Conservation (phyloP, 2,113 vertebrate genomes). For the Sarotherodon lohbergeri region DNA sequence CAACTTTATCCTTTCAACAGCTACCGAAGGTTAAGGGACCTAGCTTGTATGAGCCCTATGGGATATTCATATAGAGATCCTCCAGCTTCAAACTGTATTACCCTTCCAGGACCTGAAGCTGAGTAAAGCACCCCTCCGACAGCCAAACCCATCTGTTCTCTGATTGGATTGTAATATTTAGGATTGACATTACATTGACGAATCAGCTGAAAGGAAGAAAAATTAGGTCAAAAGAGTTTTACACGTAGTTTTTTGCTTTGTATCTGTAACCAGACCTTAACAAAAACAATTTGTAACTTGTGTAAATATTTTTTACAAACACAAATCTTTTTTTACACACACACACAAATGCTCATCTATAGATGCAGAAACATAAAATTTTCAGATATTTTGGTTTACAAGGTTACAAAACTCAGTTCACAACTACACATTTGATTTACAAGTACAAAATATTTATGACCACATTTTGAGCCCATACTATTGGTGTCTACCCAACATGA, state of each 20-base stretch:
- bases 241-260: background rate
- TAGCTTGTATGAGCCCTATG: background rate
- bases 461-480: background rate
- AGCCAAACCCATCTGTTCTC: background rate
- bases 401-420: too few relatives aligned
- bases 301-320: background rate
- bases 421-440: too few relatives aligned
- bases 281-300: background rate
- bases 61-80: background rate
- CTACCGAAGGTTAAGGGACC: background rate
- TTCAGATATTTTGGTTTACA: background rate
- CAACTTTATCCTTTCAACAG: background rate
- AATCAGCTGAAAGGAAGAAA: background rate
- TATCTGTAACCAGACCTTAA: background rate
- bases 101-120: background rate
- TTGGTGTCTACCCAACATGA: background rate
- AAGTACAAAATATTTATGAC: too few relatives aligned
- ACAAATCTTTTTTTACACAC: background rate
- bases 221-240: background rate
- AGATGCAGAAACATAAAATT: background rate
- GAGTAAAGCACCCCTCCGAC: background rate
- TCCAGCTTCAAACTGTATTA: background rate
- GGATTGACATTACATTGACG: background rate
- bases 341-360: background rate
- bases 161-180: background rate